Evolutionary conservation across 2,113 vertebrate species (phyloP), one percentile per base, ranked within the genome.

Genomic region (Rhea pennata): DNA sequence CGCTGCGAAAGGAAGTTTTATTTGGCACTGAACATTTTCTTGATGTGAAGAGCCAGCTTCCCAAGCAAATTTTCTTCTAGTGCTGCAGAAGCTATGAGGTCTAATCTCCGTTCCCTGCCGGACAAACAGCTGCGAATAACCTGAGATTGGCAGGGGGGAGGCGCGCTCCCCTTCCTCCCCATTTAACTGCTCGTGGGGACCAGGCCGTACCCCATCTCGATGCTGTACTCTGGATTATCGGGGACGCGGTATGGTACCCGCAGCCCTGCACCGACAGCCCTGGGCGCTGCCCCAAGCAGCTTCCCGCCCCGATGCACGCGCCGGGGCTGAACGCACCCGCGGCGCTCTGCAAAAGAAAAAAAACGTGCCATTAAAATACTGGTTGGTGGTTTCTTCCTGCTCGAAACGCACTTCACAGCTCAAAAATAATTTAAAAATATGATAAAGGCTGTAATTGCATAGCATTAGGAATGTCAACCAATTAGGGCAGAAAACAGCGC

Each of bases 1-100:
- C 93, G 96, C 94, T 95, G 91, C 93, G 93, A 95, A 97, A 98
- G 97, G 97, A 98, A 97, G 98, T 98, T 97, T 98, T 76, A 95
- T 97, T 98, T 98, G 98, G 97, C 97, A 95, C 66, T 36, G 72
- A 77, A 46, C 19, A 84, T 88, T 84, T 88, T 96, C 94, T 94
- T 88, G 89, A 96, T 92, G 96, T 76, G 90, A 95, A 96, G 93
- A 96, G 95, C 96, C 97, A 97, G 97, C 96, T 98, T 98, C 97
- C 91, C 97, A 96, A 97, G 96, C 96, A 96, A 94, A 97, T 96
- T 97, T 96, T 96, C 96, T 97, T 97, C 96, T 96, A 88, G 94
- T 92, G 96, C 95, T 97, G 93, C 87, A 94, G 97, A 96, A 96
- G 91, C 79, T 94, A 97, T 94, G 93, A 96, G 88, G 93, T 81